Base-by-base conservation (phyloP, 2,797 vertebrate species). In the Enteromius paludinosus region DNA sequence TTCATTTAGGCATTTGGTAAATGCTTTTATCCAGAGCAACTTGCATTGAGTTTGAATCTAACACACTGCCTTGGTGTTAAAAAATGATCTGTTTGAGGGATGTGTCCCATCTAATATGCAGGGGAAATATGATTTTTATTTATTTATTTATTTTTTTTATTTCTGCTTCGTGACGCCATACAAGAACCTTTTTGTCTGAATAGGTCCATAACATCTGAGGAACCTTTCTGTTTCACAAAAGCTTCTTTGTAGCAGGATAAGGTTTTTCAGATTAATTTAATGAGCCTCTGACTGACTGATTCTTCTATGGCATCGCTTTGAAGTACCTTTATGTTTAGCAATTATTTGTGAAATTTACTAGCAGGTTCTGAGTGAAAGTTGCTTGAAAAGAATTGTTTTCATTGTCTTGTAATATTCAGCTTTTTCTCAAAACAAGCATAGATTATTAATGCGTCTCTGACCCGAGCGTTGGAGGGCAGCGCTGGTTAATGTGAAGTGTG, bases 401-500 rank as follows among this genome's bases (percentile, higher is more conserved):
- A n/a, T 18, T 9, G n/a, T 56, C 52, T 56, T 23, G 52, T 56
- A 56, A 59, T 59, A 14, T 14, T 62, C 59, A 3, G 14, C 14
- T 1, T 62, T 62, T 28, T 61, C 59, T 62, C 25, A 30, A 17
- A 62, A 17, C 5, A 30, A 61, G 25, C 25, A 61, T 14, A 15
- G 0, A 15, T 28, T 7, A 61, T 14, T 1, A 9, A 9, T n/a
- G 30, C 4, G 14, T 35, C 2, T 3, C 23, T 20, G n/a, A 41
- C 73, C 4, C 0, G 35, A 59, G 52, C 2, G 62, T 74, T 77
- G 52, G 72, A 43, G 64, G 76, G 71, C 78, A 28, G 54, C 3
- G 90, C 86, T 91, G 89, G 87, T 89, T 88, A 83, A 87, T 87
- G 91, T 82, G 38, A n/a, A 45, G 87, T 90, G 90, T 89, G 89